Percentiles rank a stretch among this genome's conserved stretches.
phyloP scores from a whole-genome alignment of 2,113 vertebrate species.

The Crotalus horridus region DNA sequence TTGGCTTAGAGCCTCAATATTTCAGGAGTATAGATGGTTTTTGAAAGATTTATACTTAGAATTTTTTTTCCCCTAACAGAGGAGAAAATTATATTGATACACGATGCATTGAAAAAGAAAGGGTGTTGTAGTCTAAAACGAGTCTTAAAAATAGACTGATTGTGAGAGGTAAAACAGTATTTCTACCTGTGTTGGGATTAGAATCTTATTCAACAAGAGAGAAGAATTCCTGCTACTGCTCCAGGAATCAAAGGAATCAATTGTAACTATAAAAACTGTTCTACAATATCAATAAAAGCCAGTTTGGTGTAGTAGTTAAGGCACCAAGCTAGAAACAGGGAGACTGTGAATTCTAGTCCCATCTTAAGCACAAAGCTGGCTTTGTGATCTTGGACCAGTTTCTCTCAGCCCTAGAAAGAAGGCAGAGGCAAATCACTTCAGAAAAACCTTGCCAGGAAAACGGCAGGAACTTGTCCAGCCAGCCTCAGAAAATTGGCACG shows the following conservation, averaged over 20 bases:
- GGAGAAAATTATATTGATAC: background rate
- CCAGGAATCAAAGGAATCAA: background rate
- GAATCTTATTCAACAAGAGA: background rate
- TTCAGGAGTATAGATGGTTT: background rate
- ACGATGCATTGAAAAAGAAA: background rate
- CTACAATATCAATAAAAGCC: background rate
- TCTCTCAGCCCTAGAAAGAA: too few relatives aligned
- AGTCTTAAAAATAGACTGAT: background rate
- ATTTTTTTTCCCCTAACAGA: background rate
- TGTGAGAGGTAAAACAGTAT: background rate
- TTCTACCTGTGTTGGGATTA: background rate
- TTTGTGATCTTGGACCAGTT: too few relatives aligned
- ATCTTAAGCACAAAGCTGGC: too few relatives aligned
- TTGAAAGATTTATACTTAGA: background rate
- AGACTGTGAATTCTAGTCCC: too few relatives aligned
- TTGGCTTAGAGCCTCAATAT: background rate
- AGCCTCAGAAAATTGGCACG: too few relatives aligned
- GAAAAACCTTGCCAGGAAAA: too few relatives aligned
- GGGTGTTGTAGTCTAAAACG: background rate
- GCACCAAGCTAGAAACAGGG: too few relatives aligned
- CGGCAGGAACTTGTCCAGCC: too few relatives aligned
- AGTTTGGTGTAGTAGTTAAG: background rate
- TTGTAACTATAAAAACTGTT: background rate
- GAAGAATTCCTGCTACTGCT: background rate
- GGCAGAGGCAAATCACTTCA: too few relatives aligned